These are phyloP conservation scores for Agrochola circellaris DNA, from an alignment of 2,888 invertebrate species.

Conservation along the genomic window DNA sequence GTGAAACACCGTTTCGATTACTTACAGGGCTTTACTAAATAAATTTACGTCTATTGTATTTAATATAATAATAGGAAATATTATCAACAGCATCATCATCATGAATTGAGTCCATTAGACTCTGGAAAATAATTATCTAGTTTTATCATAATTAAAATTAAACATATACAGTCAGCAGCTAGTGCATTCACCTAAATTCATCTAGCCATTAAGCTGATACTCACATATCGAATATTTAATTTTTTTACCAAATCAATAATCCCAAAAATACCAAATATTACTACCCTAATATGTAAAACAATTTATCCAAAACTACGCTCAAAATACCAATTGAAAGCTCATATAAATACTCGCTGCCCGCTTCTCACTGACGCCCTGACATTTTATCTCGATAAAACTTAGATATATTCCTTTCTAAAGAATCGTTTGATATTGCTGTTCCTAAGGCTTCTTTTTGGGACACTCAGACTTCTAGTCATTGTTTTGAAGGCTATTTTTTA, in stretches of 20 bases:
- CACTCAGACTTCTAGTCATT: slow-evolving; percentile 66
- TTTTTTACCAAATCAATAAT: background rate
- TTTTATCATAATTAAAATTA: too few species aligned
- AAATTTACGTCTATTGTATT: too few species aligned
- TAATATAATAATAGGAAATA: too few species aligned
- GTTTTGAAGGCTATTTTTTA: slow-evolving; percentile 65
- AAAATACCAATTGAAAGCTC: background rate
- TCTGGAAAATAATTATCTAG: too few species aligned
- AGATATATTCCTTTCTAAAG: slow-evolving; percentile 78
- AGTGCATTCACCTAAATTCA: too few species aligned
- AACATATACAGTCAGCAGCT: too few species aligned
- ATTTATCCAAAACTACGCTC: background rate
- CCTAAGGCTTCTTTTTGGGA: slow-evolving; percentile 65
- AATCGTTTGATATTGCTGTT: slow-evolving; percentile 79
- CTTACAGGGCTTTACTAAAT: too few species aligned
- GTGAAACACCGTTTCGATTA: too few species aligned
- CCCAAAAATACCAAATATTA: background rate
- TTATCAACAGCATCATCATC: too few species aligned
- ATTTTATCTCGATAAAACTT: slow-evolving; percentile 79
- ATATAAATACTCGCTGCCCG: slow-evolving; percentile 43
- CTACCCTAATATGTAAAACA: background rate
- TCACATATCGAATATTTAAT: too few species aligned
- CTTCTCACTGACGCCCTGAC: slow-evolving; percentile 40
- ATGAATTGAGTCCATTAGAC: too few species aligned
- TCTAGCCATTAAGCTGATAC: too few species aligned